Percentiles rank a stretch among this genome's conserved stretches.
These are phyloP conservation scores for Gobio gobio DNA, from an alignment of 2,113 vertebrate genomes.

Conservation along the genomic window DNA sequence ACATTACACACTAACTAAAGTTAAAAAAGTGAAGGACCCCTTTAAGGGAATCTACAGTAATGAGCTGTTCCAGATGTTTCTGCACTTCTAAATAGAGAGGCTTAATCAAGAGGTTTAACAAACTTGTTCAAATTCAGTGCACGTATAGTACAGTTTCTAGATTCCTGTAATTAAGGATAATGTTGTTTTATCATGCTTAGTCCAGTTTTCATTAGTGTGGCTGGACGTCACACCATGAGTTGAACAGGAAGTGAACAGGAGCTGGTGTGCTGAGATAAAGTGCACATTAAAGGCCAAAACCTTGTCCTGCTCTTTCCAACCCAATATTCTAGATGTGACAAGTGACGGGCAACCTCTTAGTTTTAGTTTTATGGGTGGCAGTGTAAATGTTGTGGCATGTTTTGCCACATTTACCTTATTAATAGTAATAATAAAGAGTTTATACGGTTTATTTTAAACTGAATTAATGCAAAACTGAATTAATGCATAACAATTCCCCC, in stretches of 20 bases:
- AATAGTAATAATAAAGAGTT: neutral
- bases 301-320: neutral
- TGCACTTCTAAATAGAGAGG: neutral
- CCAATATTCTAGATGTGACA: neutral
- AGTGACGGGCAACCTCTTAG: neutral
- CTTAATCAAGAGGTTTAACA: neutral
- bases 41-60: no score
- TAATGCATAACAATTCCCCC: neutral
- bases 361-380: neutral
- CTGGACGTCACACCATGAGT: neutral
- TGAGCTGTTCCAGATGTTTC: neutral
- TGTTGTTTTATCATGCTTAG: neutral
- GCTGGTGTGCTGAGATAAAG: neutral
- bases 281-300: neutral
- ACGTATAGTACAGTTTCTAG: neutral
- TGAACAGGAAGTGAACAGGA: neutral
- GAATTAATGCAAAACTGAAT: neutral
- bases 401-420: neutral
- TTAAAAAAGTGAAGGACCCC: no score
- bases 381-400: neutral
- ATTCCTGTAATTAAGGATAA: neutral
- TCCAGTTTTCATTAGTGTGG: no score
- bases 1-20: no score
- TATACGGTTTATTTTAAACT: neutral
- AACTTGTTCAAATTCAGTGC: neutral